Percentiles rank a stretch among this genome's conserved stretches.
phyloP scores from a whole-genome alignment of 2,113 vertebrate genomes.

The human region GRCh38 chr15:57992501-57993000 shows the following conservation, averaged over 20 bases:
- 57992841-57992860: conserved; percentile 83
- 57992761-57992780: conserved; percentile 96
- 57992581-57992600: neutral
- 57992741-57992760: conserved; percentile 94
- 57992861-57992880: conserved; percentile 77
- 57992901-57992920: neutral
- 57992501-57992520: neutral
- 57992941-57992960: conserved; percentile 97
- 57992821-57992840: conserved; percentile 89
- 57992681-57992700: conserved; percentile 53
- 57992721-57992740: conserved; percentile 99
- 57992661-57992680: neutral
- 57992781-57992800: conserved; percentile 99
- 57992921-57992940: conserved; percentile 38
- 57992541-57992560: neutral
- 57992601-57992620: neutral
- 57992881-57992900: conserved; percentile 22
- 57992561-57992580: neutral
- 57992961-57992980: conserved; percentile 97
- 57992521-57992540: neutral
- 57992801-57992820: conserved; percentile 99
- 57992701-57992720: conserved; percentile 98
- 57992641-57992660: neutral
- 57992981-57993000: conserved; percentile 97
- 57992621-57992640: neutral